A percentile compares a stretch with the other conserved stretches of the same genome.
Evolutionary conservation across 2,888 invertebrate genomes (phyloP).

Genomic region (Acleris emargana): DNA sequence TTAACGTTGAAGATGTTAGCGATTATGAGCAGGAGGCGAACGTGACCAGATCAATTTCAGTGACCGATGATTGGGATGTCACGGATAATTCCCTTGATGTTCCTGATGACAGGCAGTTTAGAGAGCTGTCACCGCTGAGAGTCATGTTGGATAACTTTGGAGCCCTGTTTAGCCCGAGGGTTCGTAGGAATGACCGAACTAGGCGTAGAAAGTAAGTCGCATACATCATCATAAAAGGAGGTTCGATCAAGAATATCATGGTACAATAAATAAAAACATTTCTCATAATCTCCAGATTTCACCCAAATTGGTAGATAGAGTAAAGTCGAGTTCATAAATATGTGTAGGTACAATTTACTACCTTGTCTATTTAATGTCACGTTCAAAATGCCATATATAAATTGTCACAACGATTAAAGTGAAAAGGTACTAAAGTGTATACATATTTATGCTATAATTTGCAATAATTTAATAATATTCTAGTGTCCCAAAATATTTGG

Average conservation of each 20-base stretch:
- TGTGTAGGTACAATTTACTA: too few relatives aligned
- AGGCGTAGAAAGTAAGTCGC: conserved; percentile 20
- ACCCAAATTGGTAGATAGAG: too few relatives aligned
- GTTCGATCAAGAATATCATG: neutral
- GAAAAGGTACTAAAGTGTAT: too few relatives aligned
- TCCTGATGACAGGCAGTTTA: conserved; percentile 39
- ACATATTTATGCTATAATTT: too few relatives aligned
- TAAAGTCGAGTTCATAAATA: too few relatives aligned
- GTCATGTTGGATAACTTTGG: conserved; percentile 39
- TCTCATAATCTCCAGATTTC: too few relatives aligned
- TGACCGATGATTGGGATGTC: conserved; percentile 51
- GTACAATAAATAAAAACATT: too few relatives aligned
- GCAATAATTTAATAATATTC: too few relatives aligned
- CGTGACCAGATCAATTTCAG: neutral
- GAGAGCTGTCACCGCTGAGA: conserved; percentile 28
- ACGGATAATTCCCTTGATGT: conserved; percentile 49
- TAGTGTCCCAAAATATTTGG: too few relatives aligned
- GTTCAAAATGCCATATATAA: too few relatives aligned
- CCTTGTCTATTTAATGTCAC: too few relatives aligned
- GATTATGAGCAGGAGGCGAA: neutral
- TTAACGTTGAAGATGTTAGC: neutral
- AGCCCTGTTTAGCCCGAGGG: conserved; percentile 31
- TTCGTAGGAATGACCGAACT: neutral
- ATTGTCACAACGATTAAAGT: too few relatives aligned
- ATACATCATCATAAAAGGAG: neutral